Evolutionary conservation across 2,113 vertebrate genomes (phyloP).

Genomic region (Ailurus styani): DNA sequence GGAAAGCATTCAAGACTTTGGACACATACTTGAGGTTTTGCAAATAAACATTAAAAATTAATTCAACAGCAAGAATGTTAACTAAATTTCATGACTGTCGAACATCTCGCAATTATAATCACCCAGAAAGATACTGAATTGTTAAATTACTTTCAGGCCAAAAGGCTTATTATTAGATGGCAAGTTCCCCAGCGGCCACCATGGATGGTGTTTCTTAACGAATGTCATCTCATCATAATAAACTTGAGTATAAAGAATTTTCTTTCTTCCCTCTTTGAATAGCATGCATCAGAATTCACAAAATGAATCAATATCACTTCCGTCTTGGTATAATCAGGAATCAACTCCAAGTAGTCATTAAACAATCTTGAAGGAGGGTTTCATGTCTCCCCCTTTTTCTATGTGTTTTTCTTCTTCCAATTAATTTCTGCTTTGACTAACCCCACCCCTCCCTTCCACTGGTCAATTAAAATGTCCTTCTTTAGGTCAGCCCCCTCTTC

Average conservation of each 20-base stretch:
- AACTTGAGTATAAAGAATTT: constrained; percentile 4
- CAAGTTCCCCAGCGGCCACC: not conserved
- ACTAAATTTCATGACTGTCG: not conserved
- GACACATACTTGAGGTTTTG: constrained; percentile 32
- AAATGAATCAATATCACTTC: constrained; percentile 24
- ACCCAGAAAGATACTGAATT: not conserved
- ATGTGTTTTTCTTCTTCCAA: not conserved
- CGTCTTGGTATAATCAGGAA: not conserved
- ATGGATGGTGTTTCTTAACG: constrained; percentile 3
- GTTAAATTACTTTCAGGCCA: not conserved
- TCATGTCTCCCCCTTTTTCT: not conserved
- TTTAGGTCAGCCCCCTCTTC: not conserved
- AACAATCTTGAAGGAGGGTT: not conserved
- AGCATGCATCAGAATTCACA: constrained; percentile 39
- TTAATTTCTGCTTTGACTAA: not conserved
- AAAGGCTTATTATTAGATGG: not conserved
- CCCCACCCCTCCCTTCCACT: not conserved
- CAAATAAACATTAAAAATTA: constrained; percentile 70
- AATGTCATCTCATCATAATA: constrained; percentile 8
- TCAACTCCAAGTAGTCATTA: not conserved
- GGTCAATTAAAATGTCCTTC: not conserved
- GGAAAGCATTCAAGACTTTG: constrained; percentile 61
- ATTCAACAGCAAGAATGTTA: constrained; percentile 45
- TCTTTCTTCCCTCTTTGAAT: constrained; percentile 10
- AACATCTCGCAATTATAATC: not conserved